Base-by-base conservation (phyloP, 2,113 vertebrate species). In the Erpornis zantholeuca region DNA sequence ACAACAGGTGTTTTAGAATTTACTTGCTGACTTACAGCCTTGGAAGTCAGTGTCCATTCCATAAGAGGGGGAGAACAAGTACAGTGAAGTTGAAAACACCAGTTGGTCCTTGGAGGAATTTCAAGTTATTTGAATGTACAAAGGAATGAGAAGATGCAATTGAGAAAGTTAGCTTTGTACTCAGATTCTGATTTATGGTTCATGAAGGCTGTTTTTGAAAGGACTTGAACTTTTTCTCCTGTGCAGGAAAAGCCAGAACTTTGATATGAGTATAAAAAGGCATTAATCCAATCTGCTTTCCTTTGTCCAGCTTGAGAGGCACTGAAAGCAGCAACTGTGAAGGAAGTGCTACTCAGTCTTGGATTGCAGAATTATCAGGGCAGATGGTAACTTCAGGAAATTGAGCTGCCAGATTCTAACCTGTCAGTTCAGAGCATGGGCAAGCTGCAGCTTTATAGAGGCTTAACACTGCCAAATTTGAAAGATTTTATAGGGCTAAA, bases 391-490 rank as follows among this genome's bases (percentile, higher is more conserved):
- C 70, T 91, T 59, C 18, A 86, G 82, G 71, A 82, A 89, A 47
- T 6, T 0, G 4, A 91, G 70, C 89, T 94, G 84, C 81, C 87
- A 77, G 59, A 90, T 91, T 80, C 81, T 94, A 96, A 88, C 93
- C 89, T 94, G 94, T 87, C 79, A 89, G 53, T 54, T 87, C 68
- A 88, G 86, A 95, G 78, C 42, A 88, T 44, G 87, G 95, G 87
- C 78, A 94, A 87, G 70, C 89, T 89, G 86, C 78, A 85, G 73
- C 78, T 97, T 94, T 85, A 60, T 15, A 45, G 69, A 92, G 94
- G 86, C 78, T 94, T 87, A 90, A 78, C 86, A 90, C 59, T 94
- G 90, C 88, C 88, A 93, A 83, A 95, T 64, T 69, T 90, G 86
- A 81, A 90, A 86, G 90, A 78, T 88, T 95, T 93, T 78, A 75